Evolutionary conservation across 2,797 vertebrate species (phyloP).

Genomic region (Enteromius paludinosus): DNA sequence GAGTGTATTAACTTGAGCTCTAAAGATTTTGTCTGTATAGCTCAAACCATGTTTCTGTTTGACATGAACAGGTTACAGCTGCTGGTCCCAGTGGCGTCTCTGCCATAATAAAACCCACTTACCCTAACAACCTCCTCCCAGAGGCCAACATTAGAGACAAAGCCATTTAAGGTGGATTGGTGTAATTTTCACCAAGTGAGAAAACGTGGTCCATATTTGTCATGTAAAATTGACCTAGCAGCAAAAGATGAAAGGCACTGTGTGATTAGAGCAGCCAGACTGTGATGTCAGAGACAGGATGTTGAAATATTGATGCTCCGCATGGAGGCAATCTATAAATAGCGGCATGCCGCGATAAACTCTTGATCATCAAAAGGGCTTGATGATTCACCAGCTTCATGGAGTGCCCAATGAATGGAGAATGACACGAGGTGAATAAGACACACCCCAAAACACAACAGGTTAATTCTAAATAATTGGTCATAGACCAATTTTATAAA

Average conservation of each 20-base stretch:
- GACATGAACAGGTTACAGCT: background rate
- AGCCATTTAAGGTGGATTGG: conserved; percentile 8
- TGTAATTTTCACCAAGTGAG: conserved; percentile 23
- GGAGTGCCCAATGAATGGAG: conserved; percentile 62
- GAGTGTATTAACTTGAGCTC: background rate
- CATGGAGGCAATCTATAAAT: conserved; percentile 72
- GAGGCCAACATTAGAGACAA: conserved; percentile 28
- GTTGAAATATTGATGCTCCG: conserved; percentile 69
- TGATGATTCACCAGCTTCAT: conserved; percentile 75
- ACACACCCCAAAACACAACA: conserved; percentile 22
- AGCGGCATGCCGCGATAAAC: conserved; percentile 71
- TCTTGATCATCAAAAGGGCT: conserved; percentile 71
- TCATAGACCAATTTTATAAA: background rate
- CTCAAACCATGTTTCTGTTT: conserved; percentile 14
- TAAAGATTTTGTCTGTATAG: background rate
- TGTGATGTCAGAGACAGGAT: conserved; percentile 64
- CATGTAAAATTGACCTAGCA: conserved; percentile 53
- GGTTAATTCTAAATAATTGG: background rate
- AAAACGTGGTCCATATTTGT: conserved; percentile 43
- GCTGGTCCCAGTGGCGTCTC: background rate
- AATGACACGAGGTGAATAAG: conserved; percentile 20
- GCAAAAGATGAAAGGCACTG: conserved; percentile 58
- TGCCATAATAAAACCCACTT: conserved; percentile 22
- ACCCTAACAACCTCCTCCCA: conserved; percentile 5
- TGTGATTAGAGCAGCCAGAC: conserved; percentile 58